These are phyloP conservation scores for Zalophus californianus DNA, from an alignment of 2,797 vertebrate species.

Conservation along the genomic window DNA sequence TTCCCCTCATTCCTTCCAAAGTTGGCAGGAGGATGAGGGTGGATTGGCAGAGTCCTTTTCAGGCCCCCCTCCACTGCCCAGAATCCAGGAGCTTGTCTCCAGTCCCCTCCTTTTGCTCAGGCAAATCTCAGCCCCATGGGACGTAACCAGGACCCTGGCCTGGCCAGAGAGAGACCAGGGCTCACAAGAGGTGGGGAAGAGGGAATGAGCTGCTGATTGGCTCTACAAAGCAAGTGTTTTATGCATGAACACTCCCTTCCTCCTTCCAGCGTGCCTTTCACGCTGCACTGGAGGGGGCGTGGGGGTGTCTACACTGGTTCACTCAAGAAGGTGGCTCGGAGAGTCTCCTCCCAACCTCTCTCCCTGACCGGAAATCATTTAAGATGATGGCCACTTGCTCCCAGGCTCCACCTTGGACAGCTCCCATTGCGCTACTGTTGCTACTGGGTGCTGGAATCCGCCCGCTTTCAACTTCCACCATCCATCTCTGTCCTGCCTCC, in stretches of 20 bases:
- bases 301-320: neutral
- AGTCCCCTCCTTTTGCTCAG: neutral
- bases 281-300: neutral
- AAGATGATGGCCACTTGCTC: neutral
- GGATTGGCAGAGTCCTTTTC: neutral
- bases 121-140: neutral
- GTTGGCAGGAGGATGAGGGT: neutral
- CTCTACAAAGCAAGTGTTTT: neutral
- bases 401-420: conserved; percentile 58
- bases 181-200: neutral
- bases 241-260: neutral
- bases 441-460: fast-evolving
- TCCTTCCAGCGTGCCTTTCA: neutral
- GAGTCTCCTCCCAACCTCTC: neutral
- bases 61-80: neutral
- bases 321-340: neutral
- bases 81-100: neutral
- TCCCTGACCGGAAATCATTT: neutral
- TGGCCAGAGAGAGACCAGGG: conserved; percentile 11
- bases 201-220: neutral
- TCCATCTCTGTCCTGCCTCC: conserved; percentile 31
- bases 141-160: neutral
- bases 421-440: neutral
- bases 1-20: conserved; percentile 11
- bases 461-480: neutral